Evolutionary conservation across 2,888 invertebrate genomes (phyloP).

Genomic region (Conops quadrifasciatus): DNA sequence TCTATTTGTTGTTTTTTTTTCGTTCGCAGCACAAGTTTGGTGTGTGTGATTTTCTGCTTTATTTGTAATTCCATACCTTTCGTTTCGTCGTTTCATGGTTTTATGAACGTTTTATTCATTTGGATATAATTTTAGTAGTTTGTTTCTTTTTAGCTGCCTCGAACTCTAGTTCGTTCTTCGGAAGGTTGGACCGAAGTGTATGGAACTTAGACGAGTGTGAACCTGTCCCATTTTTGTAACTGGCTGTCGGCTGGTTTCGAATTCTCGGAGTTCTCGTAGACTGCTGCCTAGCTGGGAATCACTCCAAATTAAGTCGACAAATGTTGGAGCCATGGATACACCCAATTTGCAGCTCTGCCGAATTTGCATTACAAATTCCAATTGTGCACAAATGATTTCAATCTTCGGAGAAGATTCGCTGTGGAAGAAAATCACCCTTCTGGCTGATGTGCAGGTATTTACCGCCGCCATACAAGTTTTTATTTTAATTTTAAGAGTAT

Average conservation of each 20-base stretch:
- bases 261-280: background rate
- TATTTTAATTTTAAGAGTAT: too few species aligned
- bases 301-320: background rate
- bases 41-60: slow-evolving; percentile 36
- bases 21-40: slow-evolving; percentile 22
- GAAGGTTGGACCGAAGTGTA: slow-evolving; percentile 13
- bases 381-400: slow-evolving; percentile 62
- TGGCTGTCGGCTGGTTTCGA: background rate
- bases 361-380: slow-evolving; percentile 62
- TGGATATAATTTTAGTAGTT: slow-evolving; percentile 34
- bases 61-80: slow-evolving; percentile 36
- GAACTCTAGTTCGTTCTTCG: slow-evolving; percentile 29
- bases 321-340: slow-evolving; percentile 47
- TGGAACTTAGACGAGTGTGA: slow-evolving; percentile 1
- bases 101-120: slow-evolving; percentile 29
- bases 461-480: background rate
- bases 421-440: slow-evolving; percentile 62
- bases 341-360: slow-evolving; percentile 60
- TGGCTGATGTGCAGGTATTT: slow-evolving; percentile 63
- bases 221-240: background rate
- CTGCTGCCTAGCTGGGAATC: background rate
- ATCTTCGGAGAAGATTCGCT: slow-evolving; percentile 64
- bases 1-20: slow-evolving; percentile 36
- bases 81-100: slow-evolving; percentile 23
- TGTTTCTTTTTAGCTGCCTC: slow-evolving; percentile 26